phyloP scores from a whole-genome alignment of 2,888 invertebrate genomes.

The Melieria omissa region DNA sequence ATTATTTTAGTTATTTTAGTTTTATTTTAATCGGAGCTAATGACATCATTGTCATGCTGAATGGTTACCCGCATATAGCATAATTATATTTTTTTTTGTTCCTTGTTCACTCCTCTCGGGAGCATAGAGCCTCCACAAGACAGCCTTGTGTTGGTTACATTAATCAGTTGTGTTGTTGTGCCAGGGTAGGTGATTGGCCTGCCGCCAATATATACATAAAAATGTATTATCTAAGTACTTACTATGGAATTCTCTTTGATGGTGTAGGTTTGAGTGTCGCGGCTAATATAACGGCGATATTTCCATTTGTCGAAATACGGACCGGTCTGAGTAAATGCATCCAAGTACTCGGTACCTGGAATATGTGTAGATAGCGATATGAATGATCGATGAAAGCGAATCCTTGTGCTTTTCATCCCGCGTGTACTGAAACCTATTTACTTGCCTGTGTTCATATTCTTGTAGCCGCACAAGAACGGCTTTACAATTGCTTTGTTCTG shows the following conservation, averaged over 20 bases:
- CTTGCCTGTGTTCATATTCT: conserved; percentile 75
- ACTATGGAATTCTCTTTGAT: conserved; percentile 65
- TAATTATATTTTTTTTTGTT: too few species aligned
- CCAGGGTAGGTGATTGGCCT: too few species aligned
- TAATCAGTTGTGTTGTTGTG: too few species aligned
- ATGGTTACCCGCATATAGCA: background rate
- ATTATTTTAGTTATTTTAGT: too few species aligned
- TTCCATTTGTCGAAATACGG: conserved; percentile 61
- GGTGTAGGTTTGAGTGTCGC: conserved; percentile 76
- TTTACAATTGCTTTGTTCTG: conserved; percentile 74
- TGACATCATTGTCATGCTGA: background rate
- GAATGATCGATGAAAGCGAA: background rate
- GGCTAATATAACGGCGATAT: conserved; percentile 52
- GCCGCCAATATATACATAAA: too few species aligned
- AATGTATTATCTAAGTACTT: conserved; percentile 36
- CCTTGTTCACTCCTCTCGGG: too few species aligned
- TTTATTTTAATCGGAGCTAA: too few species aligned
- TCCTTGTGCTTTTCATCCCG: background rate
- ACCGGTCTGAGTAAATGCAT: conserved; percentile 85
- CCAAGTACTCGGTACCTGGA: conserved; percentile 75
- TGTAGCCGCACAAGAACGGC: conserved; percentile 83
- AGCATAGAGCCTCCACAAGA: too few species aligned
- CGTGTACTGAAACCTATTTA: background rate
- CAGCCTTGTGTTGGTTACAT: too few species aligned
- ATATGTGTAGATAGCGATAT: background rate